phyloP scores from a whole-genome alignment of 1,140 invertebrate species.

The Hypsibius dujardini region DNA sequence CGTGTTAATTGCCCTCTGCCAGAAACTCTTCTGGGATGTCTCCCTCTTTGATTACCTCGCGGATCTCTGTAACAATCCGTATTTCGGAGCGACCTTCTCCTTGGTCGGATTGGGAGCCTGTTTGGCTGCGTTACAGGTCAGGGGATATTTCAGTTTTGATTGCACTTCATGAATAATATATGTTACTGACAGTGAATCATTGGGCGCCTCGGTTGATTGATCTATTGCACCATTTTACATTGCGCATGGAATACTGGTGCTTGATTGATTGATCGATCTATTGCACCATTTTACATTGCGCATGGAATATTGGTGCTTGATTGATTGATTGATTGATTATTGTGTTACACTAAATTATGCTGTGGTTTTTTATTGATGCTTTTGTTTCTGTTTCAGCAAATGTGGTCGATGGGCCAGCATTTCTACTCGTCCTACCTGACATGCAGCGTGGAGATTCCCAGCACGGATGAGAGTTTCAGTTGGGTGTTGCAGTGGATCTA shows the following conservation, averaged over 20 bases:
- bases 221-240: no score
- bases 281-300: no score
- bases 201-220: no score
- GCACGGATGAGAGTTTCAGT: conserved; percentile 6
- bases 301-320: no score
- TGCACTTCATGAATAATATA: no score
- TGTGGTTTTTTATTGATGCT: no score
- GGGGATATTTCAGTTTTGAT: no score
- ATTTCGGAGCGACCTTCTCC: conserved; percentile 6
- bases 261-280: no score
- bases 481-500: conserved; percentile 17
- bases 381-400: not conserved
- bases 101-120: not conserved
- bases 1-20: not conserved
- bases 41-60: not conserved
- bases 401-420: not conserved
- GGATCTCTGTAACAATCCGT: not conserved
- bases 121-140: not conserved
- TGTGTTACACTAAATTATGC: no score
- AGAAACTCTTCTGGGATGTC: conserved; percentile 8
- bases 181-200: no score
- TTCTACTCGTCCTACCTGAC: conserved; percentile 14
- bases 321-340: no score
- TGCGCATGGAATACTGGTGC: no score
- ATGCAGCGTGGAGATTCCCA: not conserved